phyloP scores from a whole-genome alignment of 1,140 invertebrate genomes.

The Zaprionus taronus region DNA sequence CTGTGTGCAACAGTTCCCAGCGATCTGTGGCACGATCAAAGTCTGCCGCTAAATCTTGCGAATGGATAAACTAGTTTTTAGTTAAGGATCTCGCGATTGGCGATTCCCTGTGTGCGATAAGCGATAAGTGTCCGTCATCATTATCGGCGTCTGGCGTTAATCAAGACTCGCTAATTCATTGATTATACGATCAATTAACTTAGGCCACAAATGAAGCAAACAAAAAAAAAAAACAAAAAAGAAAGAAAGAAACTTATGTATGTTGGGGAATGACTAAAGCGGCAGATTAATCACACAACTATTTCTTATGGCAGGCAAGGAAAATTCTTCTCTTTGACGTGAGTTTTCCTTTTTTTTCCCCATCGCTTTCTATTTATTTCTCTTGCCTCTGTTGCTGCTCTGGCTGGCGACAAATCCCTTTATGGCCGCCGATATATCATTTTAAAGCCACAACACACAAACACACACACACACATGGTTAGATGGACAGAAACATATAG shows the following conservation, averaged over 20 bases:
- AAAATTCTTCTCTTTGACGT: constrained; percentile 25
- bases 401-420: constrained; percentile 66
- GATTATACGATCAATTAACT: constrained; percentile 46
- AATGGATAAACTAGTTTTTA: neutral
- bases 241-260: neutral
- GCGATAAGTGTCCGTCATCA: constrained; percentile 31
- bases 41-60: neutral
- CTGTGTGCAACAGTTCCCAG: neutral
- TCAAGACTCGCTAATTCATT: constrained; percentile 39
- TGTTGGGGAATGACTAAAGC: constrained; percentile 35
- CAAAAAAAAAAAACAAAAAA: neutral
- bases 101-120: neutral
- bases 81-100: constrained; percentile 7
- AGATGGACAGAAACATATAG: constrained; percentile 8
- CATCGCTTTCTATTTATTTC: constrained; percentile 15
- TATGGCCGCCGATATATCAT: constrained; percentile 75
- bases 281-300: constrained; percentile 43
- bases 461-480: constrained; percentile 9
- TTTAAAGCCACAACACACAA: constrained; percentile 48
- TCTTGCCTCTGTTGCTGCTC: neutral
- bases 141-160: constrained; percentile 6
- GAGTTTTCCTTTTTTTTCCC: constrained; percentile 25
- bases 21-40: neutral
- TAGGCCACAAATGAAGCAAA: constrained; percentile 1
- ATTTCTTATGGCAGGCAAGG: constrained; percentile 21